phyloP scores from a whole-genome alignment of 37 sponge, comb jelly and placozoan species.

The Chondrosia reniformis region DNA sequence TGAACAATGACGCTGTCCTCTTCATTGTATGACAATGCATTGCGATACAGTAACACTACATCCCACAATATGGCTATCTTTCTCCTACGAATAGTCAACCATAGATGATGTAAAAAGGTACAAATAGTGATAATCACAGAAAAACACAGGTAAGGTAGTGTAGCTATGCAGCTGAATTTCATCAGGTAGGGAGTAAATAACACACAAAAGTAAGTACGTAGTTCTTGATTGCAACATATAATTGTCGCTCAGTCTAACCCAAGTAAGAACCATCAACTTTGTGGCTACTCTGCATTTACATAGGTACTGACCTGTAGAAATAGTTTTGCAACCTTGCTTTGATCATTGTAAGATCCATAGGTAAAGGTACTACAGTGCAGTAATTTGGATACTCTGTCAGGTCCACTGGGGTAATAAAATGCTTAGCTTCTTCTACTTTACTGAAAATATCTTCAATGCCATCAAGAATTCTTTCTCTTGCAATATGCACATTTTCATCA shows the following conservation, averaged over 20 bases:
- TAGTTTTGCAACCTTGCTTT: conserved; percentile 40
- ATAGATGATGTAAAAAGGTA: background rate
- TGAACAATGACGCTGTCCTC: conserved; percentile 71
- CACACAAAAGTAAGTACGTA: background rate
- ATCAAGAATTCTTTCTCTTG: conserved; percentile 47
- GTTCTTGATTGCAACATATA: background rate
- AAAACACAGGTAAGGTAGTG: background rate
- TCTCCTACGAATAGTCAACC: conserved; percentile 26
- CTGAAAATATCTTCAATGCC: conserved; percentile 36
- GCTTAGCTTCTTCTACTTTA: conserved; percentile 51
- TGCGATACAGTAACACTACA: conserved; percentile 42
- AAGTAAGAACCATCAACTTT: too few species aligned
- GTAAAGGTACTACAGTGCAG: conserved; percentile 60
- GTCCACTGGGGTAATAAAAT: conserved; percentile 63
- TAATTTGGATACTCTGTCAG: conserved; percentile 55
- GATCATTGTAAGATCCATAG: conserved; percentile 64
- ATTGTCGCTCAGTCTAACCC: background rate
- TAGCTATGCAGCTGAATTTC: too few species aligned
- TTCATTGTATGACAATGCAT: conserved; percentile 65
- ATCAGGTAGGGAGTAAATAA: too few species aligned
- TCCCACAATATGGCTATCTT: conserved; percentile 74
- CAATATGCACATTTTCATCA: conserved; percentile 12
- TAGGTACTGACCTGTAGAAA: conserved; percentile 55
- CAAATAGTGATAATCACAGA: background rate
- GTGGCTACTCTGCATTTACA: background rate